phyloP scores from a whole-genome alignment of 2,888 invertebrate species.

The Aphrophora alni region DNA sequence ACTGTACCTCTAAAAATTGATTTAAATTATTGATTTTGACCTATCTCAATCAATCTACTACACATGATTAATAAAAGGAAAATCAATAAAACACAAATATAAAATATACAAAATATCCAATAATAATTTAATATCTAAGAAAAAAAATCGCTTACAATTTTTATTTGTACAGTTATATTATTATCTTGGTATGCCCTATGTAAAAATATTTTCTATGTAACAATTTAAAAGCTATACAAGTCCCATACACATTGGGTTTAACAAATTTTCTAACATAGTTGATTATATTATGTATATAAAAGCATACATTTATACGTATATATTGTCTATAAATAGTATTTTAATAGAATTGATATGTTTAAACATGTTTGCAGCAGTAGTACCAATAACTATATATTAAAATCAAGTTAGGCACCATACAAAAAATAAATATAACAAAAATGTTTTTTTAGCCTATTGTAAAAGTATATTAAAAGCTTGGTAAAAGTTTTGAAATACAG shows the following conservation, averaged over 20 bases:
- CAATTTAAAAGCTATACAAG: neutral
- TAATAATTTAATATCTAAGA: slow-evolving; percentile 32
- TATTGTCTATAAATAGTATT: neutral
- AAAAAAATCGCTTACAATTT: neutral
- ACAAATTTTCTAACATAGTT: neutral
- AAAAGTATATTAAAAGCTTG: too few species aligned
- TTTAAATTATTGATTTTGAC: too few species aligned
- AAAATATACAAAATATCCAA: slow-evolving; percentile 36
- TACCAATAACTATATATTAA: neutral
- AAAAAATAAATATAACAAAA: neutral
- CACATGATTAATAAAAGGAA: too few species aligned
- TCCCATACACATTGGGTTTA: neutral
- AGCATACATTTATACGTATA: neutral
- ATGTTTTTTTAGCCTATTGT: too few species aligned
- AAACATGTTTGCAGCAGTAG: neutral
- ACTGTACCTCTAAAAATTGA: too few species aligned
- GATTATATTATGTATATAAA: neutral
- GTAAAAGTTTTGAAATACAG: too few species aligned
- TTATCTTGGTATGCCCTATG: neutral
- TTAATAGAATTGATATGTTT: neutral
- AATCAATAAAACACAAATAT: neutral
- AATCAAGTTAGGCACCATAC: neutral
- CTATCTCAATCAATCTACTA: too few species aligned
- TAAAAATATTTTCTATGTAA: neutral
- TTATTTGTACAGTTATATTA: neutral